Base-by-base conservation (phyloP, 2,888 invertebrate species). In the Hypena proboscidalis region DNA sequence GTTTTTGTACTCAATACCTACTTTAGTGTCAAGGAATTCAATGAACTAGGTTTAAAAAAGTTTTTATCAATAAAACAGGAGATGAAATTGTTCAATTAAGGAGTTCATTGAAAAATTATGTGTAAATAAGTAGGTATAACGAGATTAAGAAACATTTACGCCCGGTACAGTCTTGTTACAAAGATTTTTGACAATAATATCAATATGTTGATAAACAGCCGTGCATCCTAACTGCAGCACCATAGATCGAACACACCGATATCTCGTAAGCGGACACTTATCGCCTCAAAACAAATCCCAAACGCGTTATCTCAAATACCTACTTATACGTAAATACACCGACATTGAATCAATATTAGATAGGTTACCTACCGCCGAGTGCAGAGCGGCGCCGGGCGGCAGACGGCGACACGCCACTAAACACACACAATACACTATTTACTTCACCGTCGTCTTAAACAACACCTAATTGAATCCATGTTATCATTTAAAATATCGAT, bases 401-500 rank as follows among this genome's bases (percentile, higher is more conserved):
- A 46, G 52, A 32, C 58, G 58, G 58, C 48, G 58, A 58, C 67
- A 69, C 62, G 67, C 64, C 59, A 62, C 69, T 70, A 70, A 64
- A 62, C 67, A 57, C 51, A 58, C 77, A 82, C 74, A 54, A 67
- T 66, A 70, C 67, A 72, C 74, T 65, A 64, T 76, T 62, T 65
- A 73, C 69, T 73, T 80, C 83, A 85, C 79, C 64, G 77, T 82
- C 82, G 84, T 83, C 80, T 79, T 65, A 77, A 77, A 80, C 71
- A 77, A 78, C 82, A 86, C 82, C 70, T 86, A 83, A 88, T 88
- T 87, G 83, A 89, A 90, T 85, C 81, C 90, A 87, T 90, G 86
- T 87, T 90, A 90, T 87, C 86, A 89, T 90, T 90, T 86, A 87
- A 83, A 90, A 85, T 90, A 90, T 90, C 88, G 90, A 90, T 90